Evolutionary conservation across 2,113 vertebrate genomes (phyloP), one percentile per base, ranked within the genome.

Genomic region (Chelonoidis abingdonii): DNA sequence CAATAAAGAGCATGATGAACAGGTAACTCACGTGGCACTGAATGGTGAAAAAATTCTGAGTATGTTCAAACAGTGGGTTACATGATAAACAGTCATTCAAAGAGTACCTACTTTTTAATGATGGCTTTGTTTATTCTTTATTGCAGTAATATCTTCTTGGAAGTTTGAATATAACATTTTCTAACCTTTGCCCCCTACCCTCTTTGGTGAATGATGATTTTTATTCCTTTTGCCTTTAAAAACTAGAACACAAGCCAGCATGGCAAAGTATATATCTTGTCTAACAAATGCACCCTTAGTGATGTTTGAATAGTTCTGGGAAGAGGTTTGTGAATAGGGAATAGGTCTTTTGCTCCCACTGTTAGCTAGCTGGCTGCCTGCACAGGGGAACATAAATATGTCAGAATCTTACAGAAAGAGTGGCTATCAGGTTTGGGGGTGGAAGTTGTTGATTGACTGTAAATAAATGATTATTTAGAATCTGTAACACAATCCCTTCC

Each of bases 81-180:
- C 13, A 24, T 29, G 41, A 16, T 78, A 75, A 41, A n/a, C 24
- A 76, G 21, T 69, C 62, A 35, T 65, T 65, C 62, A 69, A 19
- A 65, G 62, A 89, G 38, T 1, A 0, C 29, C 2, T 0, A 59
- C 92, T 80, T 80, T 89, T 91, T 86, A 1, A 92, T 47, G 38
- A 27, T 12, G 86, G 11, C 8, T 69, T 80, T 5, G 27, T 81
- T 16, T 93, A 89, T 62, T 94, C 95, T 88, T 95, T 97, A 96
- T 89, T 95, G 94, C 72, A 9, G 1, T 0, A 0, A 38, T 50
- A 65, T 86, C 78, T 1, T 49, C 79, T 76, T 47, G 0, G 87
- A 88, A 41, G 72, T 92, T 50, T 41, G 78, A 80, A 53, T 65
- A 47, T 25, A 92, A 65, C 75, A 11, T 86, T 91, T 47, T 76